These are phyloP conservation scores for Lucilia cuprina DNA, from an alignment of 1,140 invertebrate species.

Conservation along the genomic window DNA sequence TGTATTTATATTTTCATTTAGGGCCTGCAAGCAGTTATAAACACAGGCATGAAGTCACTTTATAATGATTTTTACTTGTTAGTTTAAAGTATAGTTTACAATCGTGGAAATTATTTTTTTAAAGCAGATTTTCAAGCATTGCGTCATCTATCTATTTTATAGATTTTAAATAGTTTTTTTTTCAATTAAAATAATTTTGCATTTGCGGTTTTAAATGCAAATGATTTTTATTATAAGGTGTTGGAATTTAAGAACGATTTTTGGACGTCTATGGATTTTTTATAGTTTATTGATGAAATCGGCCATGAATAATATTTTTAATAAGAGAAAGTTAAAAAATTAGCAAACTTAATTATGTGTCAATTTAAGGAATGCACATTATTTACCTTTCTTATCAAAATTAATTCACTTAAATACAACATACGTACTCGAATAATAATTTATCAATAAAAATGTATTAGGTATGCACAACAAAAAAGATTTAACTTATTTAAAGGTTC, in stretches of 20 bases:
- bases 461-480: too few species aligned
- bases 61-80: background rate
- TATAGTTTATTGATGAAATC: too few species aligned
- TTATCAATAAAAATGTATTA: too few species aligned
- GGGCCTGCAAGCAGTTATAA: background rate
- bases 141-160: background rate
- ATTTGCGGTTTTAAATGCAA: background rate
- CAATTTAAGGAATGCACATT: background rate
- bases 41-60: constrained; percentile 22
- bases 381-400: background rate
- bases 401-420: background rate
- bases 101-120: background rate
- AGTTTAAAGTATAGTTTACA: constrained; percentile 5
- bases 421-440: too few species aligned
- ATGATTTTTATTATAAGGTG: background rate
- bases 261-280: too few species aligned
- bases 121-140: background rate
- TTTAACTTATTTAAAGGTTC: too few species aligned
- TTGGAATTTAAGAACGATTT: too few species aligned
- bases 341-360: background rate
- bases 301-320: too few species aligned
- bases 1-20: constrained; percentile 24
- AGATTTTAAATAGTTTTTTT: background rate
- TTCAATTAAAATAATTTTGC: background rate
- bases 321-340: too few species aligned